A percentile compares a stretch with the other conserved stretches of the same genome.
Evolutionary conservation across 2,113 vertebrate genomes (phyloP).

Genomic region (Todiramphus saurophagus): DNA sequence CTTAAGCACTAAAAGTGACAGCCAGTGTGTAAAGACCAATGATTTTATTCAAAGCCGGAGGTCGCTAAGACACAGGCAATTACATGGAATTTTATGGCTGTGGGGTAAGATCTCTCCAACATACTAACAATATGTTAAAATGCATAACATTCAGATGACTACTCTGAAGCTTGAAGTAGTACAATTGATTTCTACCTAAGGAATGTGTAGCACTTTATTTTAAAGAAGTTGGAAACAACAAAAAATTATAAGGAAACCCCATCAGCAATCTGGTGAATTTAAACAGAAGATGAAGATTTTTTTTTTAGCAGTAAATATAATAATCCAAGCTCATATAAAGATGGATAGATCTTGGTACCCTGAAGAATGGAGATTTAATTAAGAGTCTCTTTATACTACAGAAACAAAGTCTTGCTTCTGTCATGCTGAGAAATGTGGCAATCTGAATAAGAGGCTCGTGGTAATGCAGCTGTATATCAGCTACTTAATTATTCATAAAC

Average conservation of each 20-base stretch:
- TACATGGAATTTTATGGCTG: slow-evolving; percentile 55
- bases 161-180: not conserved
- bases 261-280: not conserved
- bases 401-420: slow-evolving; percentile 4
- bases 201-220: not conserved
- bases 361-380: slow-evolving; percentile 47
- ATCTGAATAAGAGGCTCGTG: not conserved
- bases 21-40: not conserved
- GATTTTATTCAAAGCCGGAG: slow-evolving; percentile 53
- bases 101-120: not conserved
- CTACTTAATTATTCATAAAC: slow-evolving; percentile 46
- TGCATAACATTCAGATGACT: not conserved
- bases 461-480: not conserved
- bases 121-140: not conserved
- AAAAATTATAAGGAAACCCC: not conserved
- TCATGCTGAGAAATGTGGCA: not conserved
- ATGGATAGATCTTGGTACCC: not conserved
- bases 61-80: slow-evolving; percentile 59
- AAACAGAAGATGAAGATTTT: slow-evolving; percentile 16
- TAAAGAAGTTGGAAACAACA: not conserved
- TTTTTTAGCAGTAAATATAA: not conserved
- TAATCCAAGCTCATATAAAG: not conserved
- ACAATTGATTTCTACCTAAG: not conserved
- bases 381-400: slow-evolving; percentile 28
- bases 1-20: slow-evolving; percentile 63